These are phyloP conservation scores for Hetaerina titia DNA, from an alignment of 2,888 invertebrate genomes.

Conservation along the genomic window DNA sequence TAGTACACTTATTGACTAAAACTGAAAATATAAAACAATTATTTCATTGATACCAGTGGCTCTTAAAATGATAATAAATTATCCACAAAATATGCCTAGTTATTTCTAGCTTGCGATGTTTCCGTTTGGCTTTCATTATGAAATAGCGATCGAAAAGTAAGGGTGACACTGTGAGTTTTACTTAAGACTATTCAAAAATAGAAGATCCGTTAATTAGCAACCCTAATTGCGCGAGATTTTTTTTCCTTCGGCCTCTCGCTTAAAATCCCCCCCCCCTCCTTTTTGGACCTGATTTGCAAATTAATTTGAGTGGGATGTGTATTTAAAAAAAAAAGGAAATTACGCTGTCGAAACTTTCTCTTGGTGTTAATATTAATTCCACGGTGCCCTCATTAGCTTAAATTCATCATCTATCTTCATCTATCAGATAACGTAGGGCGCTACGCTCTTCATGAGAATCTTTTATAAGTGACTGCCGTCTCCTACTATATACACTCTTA, in stretches of 20 bases:
- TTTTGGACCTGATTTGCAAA: not conserved
- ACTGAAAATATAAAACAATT: too few species aligned
- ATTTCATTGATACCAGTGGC: too few species aligned
- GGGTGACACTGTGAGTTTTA: too few species aligned
- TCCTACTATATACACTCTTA: too few species aligned
- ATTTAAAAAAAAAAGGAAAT: not conserved
- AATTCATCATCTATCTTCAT: constrained; percentile 23
- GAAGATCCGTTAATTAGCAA: not conserved
- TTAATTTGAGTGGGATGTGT: not conserved
- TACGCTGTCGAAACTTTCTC: not conserved
- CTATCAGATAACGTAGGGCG: not conserved
- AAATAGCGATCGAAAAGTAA: too few species aligned
- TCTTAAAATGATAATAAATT: too few species aligned
- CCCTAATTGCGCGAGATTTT: not conserved
- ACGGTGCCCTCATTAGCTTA: not conserved
- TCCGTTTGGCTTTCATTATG: too few species aligned
- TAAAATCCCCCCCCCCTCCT: not conserved
- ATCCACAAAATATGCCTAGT: too few species aligned
- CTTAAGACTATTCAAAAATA: not conserved
- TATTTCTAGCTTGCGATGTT: too few species aligned
- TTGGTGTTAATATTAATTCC: not conserved
- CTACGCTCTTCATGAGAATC: not conserved
- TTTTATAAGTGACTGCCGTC: not conserved
- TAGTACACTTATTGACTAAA: too few species aligned
- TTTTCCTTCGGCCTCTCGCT: not conserved